These are phyloP conservation scores for Pseudotriccus pelzelni DNA, from an alignment of 2,797 vertebrate genomes.

Conservation along the genomic window DNA sequence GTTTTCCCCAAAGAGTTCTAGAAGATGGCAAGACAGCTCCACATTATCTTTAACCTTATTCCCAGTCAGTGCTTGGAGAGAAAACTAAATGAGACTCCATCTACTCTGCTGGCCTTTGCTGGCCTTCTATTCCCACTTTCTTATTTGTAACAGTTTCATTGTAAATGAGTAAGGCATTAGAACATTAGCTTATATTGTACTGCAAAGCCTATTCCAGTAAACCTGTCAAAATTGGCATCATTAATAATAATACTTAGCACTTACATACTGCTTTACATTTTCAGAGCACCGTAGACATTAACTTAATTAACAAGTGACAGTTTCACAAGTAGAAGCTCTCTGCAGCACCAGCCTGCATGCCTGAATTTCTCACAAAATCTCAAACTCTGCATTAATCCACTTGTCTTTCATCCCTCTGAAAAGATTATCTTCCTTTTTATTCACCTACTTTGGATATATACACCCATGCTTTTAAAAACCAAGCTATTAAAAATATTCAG, in stretches of 20 bases:
- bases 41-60: background rate
- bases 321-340: conserved; percentile 47
- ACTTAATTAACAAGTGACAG: conserved; percentile 70
- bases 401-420: conserved; percentile 59
- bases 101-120: conserved; percentile 1
- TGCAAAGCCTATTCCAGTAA: conserved; percentile 53
- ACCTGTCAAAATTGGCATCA: conserved; percentile 57
- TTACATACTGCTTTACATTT: conserved; percentile 49
- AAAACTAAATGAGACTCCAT: background rate
- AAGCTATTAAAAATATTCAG: conserved; percentile 51
- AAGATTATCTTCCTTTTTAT: conserved; percentile 45
- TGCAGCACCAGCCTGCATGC: background rate
- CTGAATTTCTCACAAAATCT: conserved; percentile 41
- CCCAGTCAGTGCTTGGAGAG: background rate
- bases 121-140: conserved; percentile 17
- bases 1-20: background rate
- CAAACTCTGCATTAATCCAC: conserved; percentile 37
- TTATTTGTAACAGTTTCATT: conserved; percentile 25
- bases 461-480: conserved; percentile 39
- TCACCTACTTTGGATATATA: background rate
- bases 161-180: conserved; percentile 42
- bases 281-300: conserved; percentile 34
- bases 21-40: background rate
- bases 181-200: conserved; percentile 41
- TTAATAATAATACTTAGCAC: conserved; percentile 67